phyloP scores from a whole-genome alignment of 2,113 vertebrate genomes.

The Verasper variegatus region DNA sequence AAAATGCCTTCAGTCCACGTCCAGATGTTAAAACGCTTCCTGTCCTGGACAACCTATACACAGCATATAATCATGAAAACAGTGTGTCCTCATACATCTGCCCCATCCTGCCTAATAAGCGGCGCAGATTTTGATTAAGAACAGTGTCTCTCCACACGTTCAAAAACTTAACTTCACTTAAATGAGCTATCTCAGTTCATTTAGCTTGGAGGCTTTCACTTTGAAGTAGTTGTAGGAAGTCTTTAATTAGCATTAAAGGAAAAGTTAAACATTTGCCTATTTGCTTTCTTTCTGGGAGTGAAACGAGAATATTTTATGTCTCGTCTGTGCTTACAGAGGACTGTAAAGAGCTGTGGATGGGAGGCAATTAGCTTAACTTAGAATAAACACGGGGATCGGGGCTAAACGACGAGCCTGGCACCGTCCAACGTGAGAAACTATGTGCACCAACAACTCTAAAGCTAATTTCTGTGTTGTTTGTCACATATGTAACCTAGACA shows the following conservation, averaged over 20 bases:
- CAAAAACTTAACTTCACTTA: neutral
- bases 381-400: neutral
- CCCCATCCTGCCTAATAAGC: neutral
- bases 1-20: too few species aligned
- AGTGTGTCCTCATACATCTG: neutral
- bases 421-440: neutral
- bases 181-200: neutral
- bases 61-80: neutral
- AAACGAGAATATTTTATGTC: neutral
- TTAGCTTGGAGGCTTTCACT: neutral
- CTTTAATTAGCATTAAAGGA: conserved; percentile 13
- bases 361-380: neutral
- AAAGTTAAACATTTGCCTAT: neutral
- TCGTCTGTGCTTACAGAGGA: neutral
- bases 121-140: neutral
- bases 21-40: neutral
- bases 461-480: neutral
- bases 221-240: conserved; percentile 16
- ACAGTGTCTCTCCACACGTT: too few species aligned
- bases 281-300: neutral
- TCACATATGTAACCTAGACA: neutral
- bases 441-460: neutral
- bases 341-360: neutral
- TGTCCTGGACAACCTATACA: neutral
- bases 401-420: neutral